Percentiles rank a stretch among this genome's conserved stretches.
Evolutionary conservation across 2,113 vertebrate species (phyloP).

Genomic region (Trematomus loennbergii): DNA sequence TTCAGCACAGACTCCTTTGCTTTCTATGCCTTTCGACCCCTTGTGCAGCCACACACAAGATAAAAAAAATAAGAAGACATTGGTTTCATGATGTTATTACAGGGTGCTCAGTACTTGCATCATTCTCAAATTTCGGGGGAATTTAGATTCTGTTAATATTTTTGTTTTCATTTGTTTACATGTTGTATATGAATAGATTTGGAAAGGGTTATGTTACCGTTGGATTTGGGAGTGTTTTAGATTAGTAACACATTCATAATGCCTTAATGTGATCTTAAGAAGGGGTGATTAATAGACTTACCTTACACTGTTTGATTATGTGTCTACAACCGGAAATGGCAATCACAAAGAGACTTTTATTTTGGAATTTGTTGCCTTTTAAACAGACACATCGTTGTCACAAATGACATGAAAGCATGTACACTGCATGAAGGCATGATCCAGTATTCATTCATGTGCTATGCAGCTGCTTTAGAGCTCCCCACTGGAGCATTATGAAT

Average conservation of each 20-base stretch:
- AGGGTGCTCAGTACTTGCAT: slow-evolving; percentile 81
- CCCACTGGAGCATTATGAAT: slow-evolving; percentile 75
- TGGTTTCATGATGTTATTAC: slow-evolving; percentile 76
- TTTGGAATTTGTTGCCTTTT: slow-evolving; percentile 56
- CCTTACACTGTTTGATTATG: slow-evolving; percentile 39
- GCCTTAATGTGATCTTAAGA: slow-evolving; percentile 63
- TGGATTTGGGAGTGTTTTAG: slow-evolving; percentile 55
- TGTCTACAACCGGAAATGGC: slow-evolving; percentile 55
- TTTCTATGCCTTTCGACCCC: slow-evolving; percentile 82
- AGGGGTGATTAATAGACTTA: slow-evolving; percentile 37
- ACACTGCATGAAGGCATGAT: slow-evolving; percentile 75
- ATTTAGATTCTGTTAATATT: slow-evolving; percentile 61
- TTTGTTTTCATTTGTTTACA: slow-evolving; percentile 50
- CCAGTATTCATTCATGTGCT: slow-evolving; percentile 68
- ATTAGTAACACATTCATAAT: slow-evolving; percentile 80
- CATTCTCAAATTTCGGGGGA: slow-evolving; percentile 65
- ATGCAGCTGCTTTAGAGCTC: slow-evolving; percentile 62
- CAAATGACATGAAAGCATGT: slow-evolving; percentile 69
- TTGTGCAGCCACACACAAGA: slow-evolving; percentile 81
- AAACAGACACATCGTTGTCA: slow-evolving; percentile 50
- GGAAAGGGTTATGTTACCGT: slow-evolving; percentile 41
- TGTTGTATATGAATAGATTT: slow-evolving; percentile 56
- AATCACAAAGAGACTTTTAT: slow-evolving; percentile 56
- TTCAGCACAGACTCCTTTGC: slow-evolving; percentile 61
- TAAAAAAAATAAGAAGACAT: slow-evolving; percentile 73